Conservation (phyloP, 2,113 vertebrate species). For the Bubo bubo region DNA sequence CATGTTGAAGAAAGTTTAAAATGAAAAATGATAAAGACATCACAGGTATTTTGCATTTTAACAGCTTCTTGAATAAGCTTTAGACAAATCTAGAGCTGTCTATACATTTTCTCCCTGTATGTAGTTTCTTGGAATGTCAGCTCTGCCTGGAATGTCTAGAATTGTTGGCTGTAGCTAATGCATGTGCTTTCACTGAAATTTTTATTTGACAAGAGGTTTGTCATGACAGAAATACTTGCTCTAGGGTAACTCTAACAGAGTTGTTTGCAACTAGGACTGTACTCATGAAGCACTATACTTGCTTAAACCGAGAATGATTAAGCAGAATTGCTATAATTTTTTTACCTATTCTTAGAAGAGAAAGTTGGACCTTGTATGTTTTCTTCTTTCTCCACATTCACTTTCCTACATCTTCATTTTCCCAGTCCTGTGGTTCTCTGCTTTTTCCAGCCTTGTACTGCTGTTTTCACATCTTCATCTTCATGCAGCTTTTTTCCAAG, state of each 20-base stretch:
- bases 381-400: background rate
- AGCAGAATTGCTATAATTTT: background rate
- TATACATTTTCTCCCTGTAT: background rate
- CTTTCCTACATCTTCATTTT: background rate
- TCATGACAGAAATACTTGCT: background rate
- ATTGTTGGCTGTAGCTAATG: background rate
- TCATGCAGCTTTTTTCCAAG: background rate
- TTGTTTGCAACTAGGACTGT: background rate
- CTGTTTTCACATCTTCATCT: background rate
- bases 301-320: background rate
- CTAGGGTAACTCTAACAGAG: background rate
- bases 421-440: background rate
- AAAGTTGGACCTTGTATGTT: background rate
- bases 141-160: background rate
- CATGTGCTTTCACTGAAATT: background rate
- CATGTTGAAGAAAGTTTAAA: background rate
- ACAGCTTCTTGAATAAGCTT: background rate
- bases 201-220: background rate
- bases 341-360: background rate
- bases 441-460: background rate
- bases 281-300: background rate
- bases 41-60: background rate
- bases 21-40: background rate
- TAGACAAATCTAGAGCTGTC: slow-evolving; percentile 4
- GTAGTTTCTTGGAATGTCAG: background rate